A percentile compares a stretch with the other conserved stretches of the same genome.
Conservation (phyloP, 1,140 invertebrate species). For the Probaryconus sp. region DNA sequence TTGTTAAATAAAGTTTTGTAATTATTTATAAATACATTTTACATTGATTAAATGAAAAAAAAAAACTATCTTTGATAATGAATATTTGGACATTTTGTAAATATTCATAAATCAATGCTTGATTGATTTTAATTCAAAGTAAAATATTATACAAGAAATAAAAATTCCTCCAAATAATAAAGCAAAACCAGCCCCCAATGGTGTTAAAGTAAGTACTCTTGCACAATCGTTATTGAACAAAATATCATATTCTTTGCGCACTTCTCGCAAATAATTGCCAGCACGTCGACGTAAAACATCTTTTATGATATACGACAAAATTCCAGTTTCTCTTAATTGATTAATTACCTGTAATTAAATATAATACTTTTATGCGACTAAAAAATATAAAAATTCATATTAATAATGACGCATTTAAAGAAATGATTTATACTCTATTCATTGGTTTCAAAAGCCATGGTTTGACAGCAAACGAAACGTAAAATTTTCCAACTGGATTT, state of each 20-base stretch:
- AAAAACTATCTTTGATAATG: no score
- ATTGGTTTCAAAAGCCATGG: slow-evolving; percentile 68
- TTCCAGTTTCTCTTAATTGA: slow-evolving; percentile 64
- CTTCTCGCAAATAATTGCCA: slow-evolving; percentile 57
- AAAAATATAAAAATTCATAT: neutral
- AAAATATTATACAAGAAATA: slow-evolving; percentile 64
- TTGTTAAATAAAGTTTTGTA: no score
- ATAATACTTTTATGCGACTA: neutral
- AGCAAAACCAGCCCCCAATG: slow-evolving; percentile 68
- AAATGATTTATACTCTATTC: slow-evolving; percentile 57
- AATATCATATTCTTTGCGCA: slow-evolving; percentile 67
- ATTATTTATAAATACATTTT: no score
- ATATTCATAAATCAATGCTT: no score
- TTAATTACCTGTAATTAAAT: slow-evolving; percentile 61
- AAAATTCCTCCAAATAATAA: slow-evolving; percentile 60
- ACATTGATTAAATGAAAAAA: no score
- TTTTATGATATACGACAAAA: slow-evolving; percentile 60
- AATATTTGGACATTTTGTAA: no score
- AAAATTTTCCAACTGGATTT: slow-evolving; percentile 55
- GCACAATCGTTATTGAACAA: slow-evolving; percentile 50
- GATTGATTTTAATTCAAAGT: slow-evolving; percentile 63
- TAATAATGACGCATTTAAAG: slow-evolving; percentile 3
- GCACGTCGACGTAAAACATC: slow-evolving; percentile 66
- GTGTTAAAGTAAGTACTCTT: slow-evolving; percentile 61
- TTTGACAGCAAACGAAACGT: slow-evolving; percentile 65